Evolutionary conservation across 35 echinoderm and acorn worm species (phyloP).

Genomic region (Lytechinus variegatus): DNA sequence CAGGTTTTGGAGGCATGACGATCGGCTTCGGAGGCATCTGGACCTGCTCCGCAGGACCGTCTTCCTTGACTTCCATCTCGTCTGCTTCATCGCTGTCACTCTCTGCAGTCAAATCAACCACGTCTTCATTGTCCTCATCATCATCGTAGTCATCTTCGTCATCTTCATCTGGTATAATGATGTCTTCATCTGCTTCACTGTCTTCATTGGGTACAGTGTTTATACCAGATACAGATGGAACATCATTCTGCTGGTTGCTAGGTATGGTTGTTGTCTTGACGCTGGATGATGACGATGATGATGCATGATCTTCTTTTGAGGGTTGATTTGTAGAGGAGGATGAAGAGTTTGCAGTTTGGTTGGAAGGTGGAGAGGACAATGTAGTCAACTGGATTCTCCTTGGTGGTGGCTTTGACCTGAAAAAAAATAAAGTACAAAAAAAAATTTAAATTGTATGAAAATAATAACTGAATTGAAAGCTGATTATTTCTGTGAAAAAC

Average conservation of each 20-base stretch:
- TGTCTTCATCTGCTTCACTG: not conserved
- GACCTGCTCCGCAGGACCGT: not conserved
- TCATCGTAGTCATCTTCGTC: not conserved
- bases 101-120: not conserved
- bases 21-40: not conserved
- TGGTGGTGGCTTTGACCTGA: conserved; percentile 40
- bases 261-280: not conserved
- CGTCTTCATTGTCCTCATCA: conserved; percentile 6
- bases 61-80: conserved; percentile 13
- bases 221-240: not conserved
- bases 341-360: not conserved
- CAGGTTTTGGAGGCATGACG: not conserved
- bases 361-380: conserved; percentile 34
- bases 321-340: not conserved
- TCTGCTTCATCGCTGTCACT: conserved; percentile 10
- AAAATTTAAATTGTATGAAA: too few species aligned
- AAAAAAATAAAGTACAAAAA: too few species aligned
- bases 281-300: not conserved
- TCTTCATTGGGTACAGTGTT: not conserved
- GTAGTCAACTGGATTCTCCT: conserved; percentile 67
- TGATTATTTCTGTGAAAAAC: too few species aligned
- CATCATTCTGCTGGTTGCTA: not conserved
- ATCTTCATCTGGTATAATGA: not conserved
- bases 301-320: not conserved
- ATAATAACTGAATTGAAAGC: too few species aligned